Evolutionary conservation across 92 coral and sea anemone species (phyloP).

Genomic region (Micromussa lordhowensis): DNA sequence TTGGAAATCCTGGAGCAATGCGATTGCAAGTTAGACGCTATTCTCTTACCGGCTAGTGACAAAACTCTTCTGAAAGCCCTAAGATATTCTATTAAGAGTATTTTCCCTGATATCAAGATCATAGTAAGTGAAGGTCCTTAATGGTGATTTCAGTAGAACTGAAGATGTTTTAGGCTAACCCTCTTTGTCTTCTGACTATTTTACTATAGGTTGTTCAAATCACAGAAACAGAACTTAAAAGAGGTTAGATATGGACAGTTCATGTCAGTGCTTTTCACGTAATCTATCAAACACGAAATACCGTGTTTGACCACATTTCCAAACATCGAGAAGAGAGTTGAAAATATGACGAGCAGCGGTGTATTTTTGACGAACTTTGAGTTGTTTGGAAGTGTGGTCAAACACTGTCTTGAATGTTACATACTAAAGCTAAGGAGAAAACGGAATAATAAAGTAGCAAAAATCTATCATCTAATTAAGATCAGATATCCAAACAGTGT

Average conservation of each 20-base stretch:
- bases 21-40: constrained; percentile 6
- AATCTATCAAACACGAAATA: too few relatives aligned
- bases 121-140: constrained; percentile 11
- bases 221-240: not conserved
- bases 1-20: constrained; percentile 33
- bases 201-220: not conserved
- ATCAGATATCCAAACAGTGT: too few relatives aligned
- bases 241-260: not conserved
- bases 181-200: not conserved
- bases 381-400: too few relatives aligned
- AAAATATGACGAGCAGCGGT: too few relatives aligned
- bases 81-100: constrained; percentile 1
- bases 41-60: not conserved
- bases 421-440: too few relatives aligned
- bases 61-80: constrained; percentile 9
- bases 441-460: too few relatives aligned
- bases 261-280: too few relatives aligned
- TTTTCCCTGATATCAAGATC: constrained; percentile 9
- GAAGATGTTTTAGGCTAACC: not conserved
- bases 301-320: too few relatives aligned
- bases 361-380: too few relatives aligned
- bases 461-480: too few relatives aligned
- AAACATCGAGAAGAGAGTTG: too few relatives aligned
- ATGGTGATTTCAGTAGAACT: not conserved
- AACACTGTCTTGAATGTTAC: too few relatives aligned